Percentiles rank a stretch among this genome's conserved stretches.
Conservation (phyloP, 2,888 invertebrate species). For the Chloroclystis v-ata region DNA sequence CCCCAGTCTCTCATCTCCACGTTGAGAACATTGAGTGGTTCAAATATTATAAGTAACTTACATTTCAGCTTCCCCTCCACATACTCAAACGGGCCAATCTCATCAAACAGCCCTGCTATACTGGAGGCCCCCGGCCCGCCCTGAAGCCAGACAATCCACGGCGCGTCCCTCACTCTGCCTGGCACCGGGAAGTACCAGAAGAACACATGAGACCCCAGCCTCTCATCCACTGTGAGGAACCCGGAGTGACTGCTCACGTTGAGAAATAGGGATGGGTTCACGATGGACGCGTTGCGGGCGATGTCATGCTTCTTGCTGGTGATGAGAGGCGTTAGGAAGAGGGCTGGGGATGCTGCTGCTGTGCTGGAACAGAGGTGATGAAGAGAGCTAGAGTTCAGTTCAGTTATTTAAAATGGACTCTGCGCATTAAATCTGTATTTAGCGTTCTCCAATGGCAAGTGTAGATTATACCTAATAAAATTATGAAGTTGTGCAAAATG, state of each 20-base stretch:
- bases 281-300: slow-evolving; percentile 47
- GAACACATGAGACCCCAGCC: slow-evolving; percentile 85
- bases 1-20: too few relatives aligned
- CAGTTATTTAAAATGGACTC: not conserved
- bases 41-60: too few relatives aligned
- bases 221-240: slow-evolving; percentile 83
- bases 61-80: slow-evolving; percentile 38
- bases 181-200: slow-evolving; percentile 89
- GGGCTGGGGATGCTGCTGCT: slow-evolving; percentile 35
- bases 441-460: too few relatives aligned
- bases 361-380: slow-evolving; percentile 31
- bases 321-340: slow-evolving; percentile 52
- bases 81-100: slow-evolving; percentile 60
- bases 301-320: slow-evolving; percentile 40
- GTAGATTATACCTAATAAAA: too few relatives aligned
- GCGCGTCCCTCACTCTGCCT: slow-evolving; percentile 59
- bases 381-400: not conserved
- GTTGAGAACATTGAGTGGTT: too few relatives aligned
- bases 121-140: slow-evolving; percentile 90
- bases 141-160: slow-evolving; percentile 91
- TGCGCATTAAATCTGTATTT: not conserved
- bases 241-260: slow-evolving; percentile 70
- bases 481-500: too few relatives aligned
- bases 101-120: slow-evolving; percentile 55
- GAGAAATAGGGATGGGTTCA: slow-evolving; percentile 49